phyloP scores from a whole-genome alignment of 2,113 vertebrate genomes.

The Malaclemys terrapin region DNA sequence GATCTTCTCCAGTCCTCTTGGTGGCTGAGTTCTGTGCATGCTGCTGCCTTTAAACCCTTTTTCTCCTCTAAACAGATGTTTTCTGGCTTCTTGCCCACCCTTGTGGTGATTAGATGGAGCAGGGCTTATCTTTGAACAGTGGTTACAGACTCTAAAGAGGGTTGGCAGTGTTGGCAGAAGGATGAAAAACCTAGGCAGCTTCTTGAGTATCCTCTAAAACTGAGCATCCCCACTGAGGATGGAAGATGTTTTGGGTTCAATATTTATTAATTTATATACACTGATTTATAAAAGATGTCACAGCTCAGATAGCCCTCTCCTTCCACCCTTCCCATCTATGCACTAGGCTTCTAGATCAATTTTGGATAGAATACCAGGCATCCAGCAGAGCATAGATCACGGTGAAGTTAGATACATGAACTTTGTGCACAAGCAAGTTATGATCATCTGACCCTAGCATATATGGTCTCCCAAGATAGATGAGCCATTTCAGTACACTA shows the following conservation, averaged over 20 bases:
- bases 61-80: not conserved
- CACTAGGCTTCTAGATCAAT: not conserved
- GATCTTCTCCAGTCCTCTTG: not conserved
- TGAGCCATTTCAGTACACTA: not conserved
- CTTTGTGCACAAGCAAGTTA: not conserved
- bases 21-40: not conserved
- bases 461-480: not conserved
- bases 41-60: not conserved
- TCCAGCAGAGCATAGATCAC: not conserved
- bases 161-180: not conserved
- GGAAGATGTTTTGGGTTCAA: not conserved
- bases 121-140: not conserved
- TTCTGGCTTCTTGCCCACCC: not conserved
- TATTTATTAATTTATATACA: not conserved
- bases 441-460: not conserved
- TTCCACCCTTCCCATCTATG: not conserved
- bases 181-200: not conserved
- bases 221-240: not conserved
- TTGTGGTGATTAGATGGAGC: accelerated
- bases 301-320: not conserved
- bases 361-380: not conserved
- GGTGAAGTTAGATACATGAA: too few relatives aligned
- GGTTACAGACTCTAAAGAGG: not conserved
- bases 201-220: not conserved
- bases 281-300: not conserved